Evolutionary conservation across 2,113 vertebrate species (phyloP).

Genomic region (Bombycilla garrulus): DNA sequence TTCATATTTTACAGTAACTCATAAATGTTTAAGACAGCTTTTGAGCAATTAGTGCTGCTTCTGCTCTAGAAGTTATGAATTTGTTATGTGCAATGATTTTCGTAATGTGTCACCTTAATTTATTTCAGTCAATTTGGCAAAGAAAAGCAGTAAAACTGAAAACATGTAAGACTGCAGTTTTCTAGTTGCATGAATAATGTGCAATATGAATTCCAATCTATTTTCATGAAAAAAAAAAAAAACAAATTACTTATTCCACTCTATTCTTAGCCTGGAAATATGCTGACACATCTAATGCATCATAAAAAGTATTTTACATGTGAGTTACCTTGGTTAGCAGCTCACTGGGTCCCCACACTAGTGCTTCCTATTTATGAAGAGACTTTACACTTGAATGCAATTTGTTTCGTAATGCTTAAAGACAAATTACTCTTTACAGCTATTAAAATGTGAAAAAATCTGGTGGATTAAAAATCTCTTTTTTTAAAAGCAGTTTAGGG

Average conservation of each 20-base stretch:
- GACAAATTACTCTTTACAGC: background rate
- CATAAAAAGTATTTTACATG: background rate
- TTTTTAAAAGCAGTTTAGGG: background rate
- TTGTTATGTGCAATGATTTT: constrained; percentile 52
- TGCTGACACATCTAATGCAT: constrained; percentile 37
- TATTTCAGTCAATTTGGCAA: constrained; percentile 40
- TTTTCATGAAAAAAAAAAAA: constrained; percentile 15
- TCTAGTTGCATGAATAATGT: constrained; percentile 40
- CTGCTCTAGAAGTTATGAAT: constrained; percentile 48
- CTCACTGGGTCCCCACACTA: background rate
- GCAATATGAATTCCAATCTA: background rate
- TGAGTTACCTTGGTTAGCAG: constrained; percentile 35
- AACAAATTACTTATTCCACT: background rate
- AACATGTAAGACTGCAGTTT: constrained; percentile 12
- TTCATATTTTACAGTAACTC: constrained; percentile 19
- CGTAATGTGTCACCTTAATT: constrained; percentile 52
- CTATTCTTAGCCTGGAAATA: constrained; percentile 40
- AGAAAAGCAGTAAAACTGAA: constrained; percentile 28
- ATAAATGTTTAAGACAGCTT: constrained; percentile 56
- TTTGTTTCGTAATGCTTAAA: background rate
- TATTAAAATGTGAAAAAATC: background rate
- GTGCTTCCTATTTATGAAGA: background rate
- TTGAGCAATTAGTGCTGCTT: constrained; percentile 58
- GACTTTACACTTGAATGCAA: background rate
- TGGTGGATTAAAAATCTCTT: background rate